Conservation (phyloP, 2,113 vertebrate genomes). For the Setophaga kirtlandii region DNA sequence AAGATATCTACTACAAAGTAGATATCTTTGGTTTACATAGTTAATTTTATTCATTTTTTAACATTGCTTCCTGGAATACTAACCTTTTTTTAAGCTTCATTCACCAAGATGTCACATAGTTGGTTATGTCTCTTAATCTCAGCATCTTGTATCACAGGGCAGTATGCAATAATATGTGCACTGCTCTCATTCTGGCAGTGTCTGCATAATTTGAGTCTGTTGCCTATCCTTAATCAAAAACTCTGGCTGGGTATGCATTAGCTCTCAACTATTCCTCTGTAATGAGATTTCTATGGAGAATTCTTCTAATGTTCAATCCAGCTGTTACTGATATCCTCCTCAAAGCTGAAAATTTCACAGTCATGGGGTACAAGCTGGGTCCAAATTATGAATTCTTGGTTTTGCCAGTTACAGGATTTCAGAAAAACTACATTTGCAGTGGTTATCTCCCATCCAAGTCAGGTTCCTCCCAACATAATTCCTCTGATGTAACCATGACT, state of each 20-base stretch:
- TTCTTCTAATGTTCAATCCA: background rate
- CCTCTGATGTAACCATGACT: background rate
- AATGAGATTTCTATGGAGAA: background rate
- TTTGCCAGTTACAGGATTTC: background rate
- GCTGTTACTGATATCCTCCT: background rate
- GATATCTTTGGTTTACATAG: background rate
- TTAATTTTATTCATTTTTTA: background rate
- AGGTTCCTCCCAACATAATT: background rate
- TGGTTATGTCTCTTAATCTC: background rate
- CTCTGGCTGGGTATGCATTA: background rate
- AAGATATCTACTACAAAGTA: background rate
- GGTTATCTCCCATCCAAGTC: background rate
- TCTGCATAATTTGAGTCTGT: background rate
- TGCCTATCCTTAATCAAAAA: background rate
- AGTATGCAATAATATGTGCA: background rate
- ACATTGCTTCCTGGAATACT: background rate
- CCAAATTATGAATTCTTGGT: background rate
- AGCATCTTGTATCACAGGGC: background rate
- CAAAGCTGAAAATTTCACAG: background rate
- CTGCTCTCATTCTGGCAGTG: background rate
- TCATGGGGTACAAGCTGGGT: background rate
- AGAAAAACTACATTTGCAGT: background rate
- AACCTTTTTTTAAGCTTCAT: background rate
- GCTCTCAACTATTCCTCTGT: background rate
- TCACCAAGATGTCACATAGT: background rate